Conservation (phyloP, 2,113 vertebrate species). For the Pseudopodoces humilis region DNA sequence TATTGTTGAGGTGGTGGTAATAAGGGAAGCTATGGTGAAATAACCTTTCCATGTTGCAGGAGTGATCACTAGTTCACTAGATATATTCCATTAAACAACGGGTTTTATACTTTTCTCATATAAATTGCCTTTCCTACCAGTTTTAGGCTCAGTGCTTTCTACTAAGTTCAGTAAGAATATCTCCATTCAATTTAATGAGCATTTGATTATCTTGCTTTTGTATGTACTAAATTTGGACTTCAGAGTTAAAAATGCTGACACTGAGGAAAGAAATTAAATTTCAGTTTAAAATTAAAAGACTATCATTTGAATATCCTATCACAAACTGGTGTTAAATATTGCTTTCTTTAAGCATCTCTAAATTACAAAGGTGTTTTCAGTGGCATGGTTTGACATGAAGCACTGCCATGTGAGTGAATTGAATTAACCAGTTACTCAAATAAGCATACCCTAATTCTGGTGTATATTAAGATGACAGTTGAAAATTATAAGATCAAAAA, state of each 20-base stretch:
- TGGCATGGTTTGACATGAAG: neutral
- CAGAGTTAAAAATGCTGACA: neutral
- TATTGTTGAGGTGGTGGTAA: neutral
- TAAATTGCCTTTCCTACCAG: neutral
- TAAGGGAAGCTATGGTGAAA: neutral
- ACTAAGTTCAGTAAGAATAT: neutral
- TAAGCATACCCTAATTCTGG: neutral
- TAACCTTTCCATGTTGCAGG: neutral
- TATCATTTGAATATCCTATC: neutral
- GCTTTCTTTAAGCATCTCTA: neutral
- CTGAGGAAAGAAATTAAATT: neutral
- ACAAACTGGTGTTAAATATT: neutral
- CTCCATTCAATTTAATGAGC: neutral
- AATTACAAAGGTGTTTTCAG: neutral
- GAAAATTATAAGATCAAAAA: accelerated
- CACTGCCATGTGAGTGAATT: neutral
- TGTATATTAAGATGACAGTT: neutral
- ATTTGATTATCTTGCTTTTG: neutral
- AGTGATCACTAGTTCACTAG: neutral
- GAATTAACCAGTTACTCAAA: neutral
- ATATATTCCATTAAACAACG: neutral
- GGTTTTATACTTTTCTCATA: neutral
- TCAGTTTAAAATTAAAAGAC: neutral
- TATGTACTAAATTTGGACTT: neutral
- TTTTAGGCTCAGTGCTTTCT: neutral